These are phyloP conservation scores for Ahaetulla prasina DNA, from an alignment of 2,113 vertebrate genomes.

Conservation along the genomic window DNA sequence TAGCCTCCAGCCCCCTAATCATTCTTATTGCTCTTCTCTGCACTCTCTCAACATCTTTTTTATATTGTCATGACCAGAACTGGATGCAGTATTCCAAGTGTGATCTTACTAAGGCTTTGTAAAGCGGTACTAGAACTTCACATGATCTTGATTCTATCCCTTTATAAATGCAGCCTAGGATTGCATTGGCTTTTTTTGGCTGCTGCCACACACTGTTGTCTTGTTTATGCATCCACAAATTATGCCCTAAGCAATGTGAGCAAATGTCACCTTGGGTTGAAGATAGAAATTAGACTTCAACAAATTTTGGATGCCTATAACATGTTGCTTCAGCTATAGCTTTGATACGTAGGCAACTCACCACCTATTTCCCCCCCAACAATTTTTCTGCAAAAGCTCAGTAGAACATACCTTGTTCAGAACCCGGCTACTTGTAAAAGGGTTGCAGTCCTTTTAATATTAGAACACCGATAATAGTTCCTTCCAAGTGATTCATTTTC, in stretches of 20 bases:
- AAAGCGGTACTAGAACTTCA: not conserved
- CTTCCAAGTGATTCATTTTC: constrained; percentile 13
- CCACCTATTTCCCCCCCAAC: not conserved
- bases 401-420: not conserved
- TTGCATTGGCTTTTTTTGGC: not conserved
- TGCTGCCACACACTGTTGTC: too few relatives aligned
- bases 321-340: not conserved
- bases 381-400: not conserved
- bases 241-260: not conserved
- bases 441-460: not conserved
- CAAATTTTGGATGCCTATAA: not conserved
- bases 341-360: not conserved
- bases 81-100: not conserved
- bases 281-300: not conserved
- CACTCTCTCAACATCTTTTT: not conserved
- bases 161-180: not conserved
- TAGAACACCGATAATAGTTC: not conserved
- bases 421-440: not conserved
- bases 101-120: not conserved
- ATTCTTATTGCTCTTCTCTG: not conserved
- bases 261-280: not conserved
- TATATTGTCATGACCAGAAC: not conserved
- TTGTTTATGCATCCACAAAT: not conserved
- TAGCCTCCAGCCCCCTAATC: not conserved
- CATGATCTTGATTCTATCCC: not conserved